A percentile compares a stretch with the other conserved stretches of the same genome.
These are phyloP conservation scores for Goniozus legneri DNA, from an alignment of 1,140 invertebrate species.

Conservation along the genomic window DNA sequence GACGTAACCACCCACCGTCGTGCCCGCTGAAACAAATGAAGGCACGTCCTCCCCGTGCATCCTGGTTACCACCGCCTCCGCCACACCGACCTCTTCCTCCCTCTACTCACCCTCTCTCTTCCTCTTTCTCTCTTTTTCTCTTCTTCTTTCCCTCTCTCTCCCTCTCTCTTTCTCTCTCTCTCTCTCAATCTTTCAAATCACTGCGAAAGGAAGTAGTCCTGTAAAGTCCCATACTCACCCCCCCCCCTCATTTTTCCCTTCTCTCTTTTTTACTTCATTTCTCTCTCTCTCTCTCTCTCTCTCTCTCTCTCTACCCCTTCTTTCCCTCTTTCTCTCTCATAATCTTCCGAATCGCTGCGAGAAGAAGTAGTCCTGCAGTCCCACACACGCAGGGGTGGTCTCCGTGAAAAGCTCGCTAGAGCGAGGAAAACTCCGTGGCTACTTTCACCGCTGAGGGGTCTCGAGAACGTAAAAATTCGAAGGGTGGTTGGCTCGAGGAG, in stretches of 20 bases:
- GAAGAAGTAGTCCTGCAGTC: slow-evolving; percentile 33
- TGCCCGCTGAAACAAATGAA: slow-evolving; percentile 56
- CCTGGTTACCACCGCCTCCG: slow-evolving; percentile 7
- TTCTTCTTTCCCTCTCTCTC: slow-evolving; percentile 15
- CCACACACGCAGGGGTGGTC: too few species aligned
- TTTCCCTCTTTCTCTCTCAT: slow-evolving; percentile 23
- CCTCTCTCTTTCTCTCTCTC: slow-evolving; percentile 8
- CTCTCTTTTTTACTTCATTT: slow-evolving; percentile 17
- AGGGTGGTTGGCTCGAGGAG: too few species aligned
- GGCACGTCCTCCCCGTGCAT: slow-evolving; percentile 49
- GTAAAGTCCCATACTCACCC: too few species aligned
- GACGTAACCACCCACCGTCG: slow-evolving; percentile 49
- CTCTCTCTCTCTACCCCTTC: slow-evolving; percentile 9
- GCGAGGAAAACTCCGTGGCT: too few species aligned
- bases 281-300: slow-evolving; percentile 22
- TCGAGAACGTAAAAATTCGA: too few species aligned
- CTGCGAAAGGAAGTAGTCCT: too few species aligned
- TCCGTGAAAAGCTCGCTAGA: too few species aligned
- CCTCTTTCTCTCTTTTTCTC: slow-evolving; percentile 3
- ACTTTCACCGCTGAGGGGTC: too few species aligned
- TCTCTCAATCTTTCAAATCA: too few species aligned
- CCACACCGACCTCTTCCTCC: slow-evolving; percentile 11
- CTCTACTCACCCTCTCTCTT: slow-evolving; percentile 9
- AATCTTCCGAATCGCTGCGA: slow-evolving; percentile 37
- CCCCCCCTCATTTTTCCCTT: too few species aligned